Evolutionary conservation across 2,888 invertebrate species (phyloP).

Genomic region (Rhagophthalmus giganteus): DNA sequence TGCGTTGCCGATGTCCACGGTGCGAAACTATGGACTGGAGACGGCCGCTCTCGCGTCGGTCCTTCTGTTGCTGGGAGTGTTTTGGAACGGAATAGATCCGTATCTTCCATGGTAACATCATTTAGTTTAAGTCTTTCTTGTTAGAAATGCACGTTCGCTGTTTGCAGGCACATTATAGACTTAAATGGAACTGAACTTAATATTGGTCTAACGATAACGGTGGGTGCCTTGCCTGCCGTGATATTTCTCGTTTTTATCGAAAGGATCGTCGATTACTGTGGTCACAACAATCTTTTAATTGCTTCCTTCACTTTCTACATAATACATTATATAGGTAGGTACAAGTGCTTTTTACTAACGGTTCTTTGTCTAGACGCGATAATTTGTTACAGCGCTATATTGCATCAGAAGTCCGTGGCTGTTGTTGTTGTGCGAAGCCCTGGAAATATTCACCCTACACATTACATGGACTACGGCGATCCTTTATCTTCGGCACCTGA

Average conservation of each 20-base stretch:
- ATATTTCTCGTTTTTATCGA: neutral
- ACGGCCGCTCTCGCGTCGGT: slow-evolving; percentile 71
- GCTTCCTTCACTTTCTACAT: neutral
- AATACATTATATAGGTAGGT: no score
- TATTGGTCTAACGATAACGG: slow-evolving; percentile 59
- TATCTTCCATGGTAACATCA: slow-evolving; percentile 65
- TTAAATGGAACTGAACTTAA: slow-evolving; percentile 60
- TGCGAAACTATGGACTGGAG: slow-evolving; percentile 75
- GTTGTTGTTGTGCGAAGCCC: slow-evolving; percentile 69
- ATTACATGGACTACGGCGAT: slow-evolving; percentile 80
- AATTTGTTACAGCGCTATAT: slow-evolving; percentile 58
- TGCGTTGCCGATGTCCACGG: slow-evolving; percentile 78
- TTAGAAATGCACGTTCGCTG: neutral
- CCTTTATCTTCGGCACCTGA: slow-evolving; percentile 78
- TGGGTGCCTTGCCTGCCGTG: neutral
- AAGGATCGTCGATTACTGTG: no score
- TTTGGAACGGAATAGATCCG: slow-evolving; percentile 81
- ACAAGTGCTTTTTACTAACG: no score
- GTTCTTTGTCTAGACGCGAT: no score
- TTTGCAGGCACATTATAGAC: slow-evolving; percentile 63
- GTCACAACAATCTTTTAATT: neutral
- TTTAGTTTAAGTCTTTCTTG: neutral
- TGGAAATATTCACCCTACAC: slow-evolving; percentile 77
- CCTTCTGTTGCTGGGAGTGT: slow-evolving; percentile 70
- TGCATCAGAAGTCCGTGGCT: slow-evolving; percentile 64